Conservation (phyloP, 1,140 invertebrate species). For the Lordiphosa mommai region DNA sequence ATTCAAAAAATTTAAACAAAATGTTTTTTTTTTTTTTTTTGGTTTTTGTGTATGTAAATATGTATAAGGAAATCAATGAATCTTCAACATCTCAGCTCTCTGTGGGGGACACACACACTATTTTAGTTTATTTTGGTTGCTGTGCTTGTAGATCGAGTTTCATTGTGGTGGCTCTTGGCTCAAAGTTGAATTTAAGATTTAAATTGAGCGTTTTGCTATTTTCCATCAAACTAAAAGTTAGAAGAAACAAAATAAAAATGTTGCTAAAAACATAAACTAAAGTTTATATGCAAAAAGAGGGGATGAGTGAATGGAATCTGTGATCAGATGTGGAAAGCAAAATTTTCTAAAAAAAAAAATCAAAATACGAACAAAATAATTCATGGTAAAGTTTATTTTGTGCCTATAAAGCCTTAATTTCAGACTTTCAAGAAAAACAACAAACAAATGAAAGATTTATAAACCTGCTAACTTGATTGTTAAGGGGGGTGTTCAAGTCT, state of each 20-base stretch:
- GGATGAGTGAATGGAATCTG: conserved; percentile 22
- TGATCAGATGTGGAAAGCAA: conserved; percentile 41
- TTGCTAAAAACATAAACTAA: not conserved
- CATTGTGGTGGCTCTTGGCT: conserved; percentile 37
- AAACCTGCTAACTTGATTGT: too few species aligned
- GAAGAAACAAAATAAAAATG: not conserved
- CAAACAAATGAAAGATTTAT: too few species aligned
- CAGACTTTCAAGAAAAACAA: too few species aligned
- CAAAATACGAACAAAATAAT: conserved; percentile 1
- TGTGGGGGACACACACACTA: conserved; percentile 29
- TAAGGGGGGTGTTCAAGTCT: too few species aligned
- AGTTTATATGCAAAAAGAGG: conserved; percentile 19
- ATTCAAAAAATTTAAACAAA: conserved; percentile 56
- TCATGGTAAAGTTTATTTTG: too few species aligned
- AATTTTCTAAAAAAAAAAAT: too few species aligned
- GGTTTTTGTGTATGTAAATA: conserved; percentile 38
- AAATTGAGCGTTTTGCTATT: conserved; percentile 56
- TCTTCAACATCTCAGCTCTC: conserved; percentile 39
- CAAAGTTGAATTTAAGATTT: conserved; percentile 25
- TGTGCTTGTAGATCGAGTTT: conserved; percentile 44
- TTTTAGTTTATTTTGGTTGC: conserved; percentile 71
- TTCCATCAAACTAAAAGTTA: conserved; percentile 36
- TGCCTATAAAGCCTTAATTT: too few species aligned
- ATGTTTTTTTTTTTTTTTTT: conserved; percentile 25
- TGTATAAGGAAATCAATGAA: conserved; percentile 17